A percentile compares a stretch with the other conserved stretches of the same genome.
These are phyloP conservation scores for Lasius fuliginosus DNA, from an alignment of 2,888 invertebrate genomes.

Conservation along the genomic window DNA sequence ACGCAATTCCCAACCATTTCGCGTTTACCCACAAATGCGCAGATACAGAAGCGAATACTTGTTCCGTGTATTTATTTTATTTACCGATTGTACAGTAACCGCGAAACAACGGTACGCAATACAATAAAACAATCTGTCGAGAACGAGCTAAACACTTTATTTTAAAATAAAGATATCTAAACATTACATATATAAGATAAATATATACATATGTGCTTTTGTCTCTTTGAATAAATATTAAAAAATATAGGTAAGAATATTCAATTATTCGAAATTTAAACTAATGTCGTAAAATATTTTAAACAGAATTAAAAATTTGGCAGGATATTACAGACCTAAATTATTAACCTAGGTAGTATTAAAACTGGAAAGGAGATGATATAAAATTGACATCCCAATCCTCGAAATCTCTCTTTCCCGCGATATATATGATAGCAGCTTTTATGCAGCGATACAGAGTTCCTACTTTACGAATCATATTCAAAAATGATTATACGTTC, in stretches of 20 bases:
- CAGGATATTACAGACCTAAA: not conserved
- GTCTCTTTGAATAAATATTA: not conserved
- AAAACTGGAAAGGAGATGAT: not conserved
- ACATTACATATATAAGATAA: not conserved
- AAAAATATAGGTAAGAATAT: not conserved
- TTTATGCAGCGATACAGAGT: not conserved
- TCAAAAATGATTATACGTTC: conserved; percentile 46
- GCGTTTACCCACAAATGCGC: conserved; percentile 47
- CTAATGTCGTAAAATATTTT: not conserved
- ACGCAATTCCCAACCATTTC: conserved; percentile 59
- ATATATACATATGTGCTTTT: not conserved
- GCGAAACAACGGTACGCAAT: conserved; percentile 14
- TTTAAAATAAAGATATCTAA: not conserved
- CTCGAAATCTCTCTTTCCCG: not conserved
- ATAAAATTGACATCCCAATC: not conserved
- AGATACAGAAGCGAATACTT: conserved; percentile 44
- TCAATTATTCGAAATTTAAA: not conserved
- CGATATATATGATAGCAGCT: not conserved
- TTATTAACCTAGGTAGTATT: not conserved
- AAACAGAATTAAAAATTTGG: not conserved
- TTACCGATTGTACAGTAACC: conserved; percentile 35
- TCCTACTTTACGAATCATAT: conserved; percentile 13
- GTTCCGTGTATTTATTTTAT: conserved; percentile 51
- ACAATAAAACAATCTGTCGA: conserved; percentile 30
- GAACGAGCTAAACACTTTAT: conserved; percentile 9